Evolutionary conservation across 2,888 invertebrate genomes (phyloP), one percentile per base, ranked within the genome.

Genomic region (Ctena decussata): DNA sequence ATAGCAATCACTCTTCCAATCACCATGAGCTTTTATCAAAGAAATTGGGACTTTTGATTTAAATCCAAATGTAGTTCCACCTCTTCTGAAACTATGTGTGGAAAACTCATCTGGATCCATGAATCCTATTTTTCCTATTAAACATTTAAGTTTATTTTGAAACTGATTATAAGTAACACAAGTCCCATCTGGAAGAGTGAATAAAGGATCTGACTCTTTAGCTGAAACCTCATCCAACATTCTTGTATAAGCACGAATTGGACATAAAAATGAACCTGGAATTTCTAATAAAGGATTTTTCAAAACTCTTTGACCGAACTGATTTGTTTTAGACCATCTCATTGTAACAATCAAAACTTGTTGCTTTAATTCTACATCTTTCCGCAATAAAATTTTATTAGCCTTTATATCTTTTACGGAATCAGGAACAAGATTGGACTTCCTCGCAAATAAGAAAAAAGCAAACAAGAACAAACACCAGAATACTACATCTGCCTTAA

Each of bases 1-100:
- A 44, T 78, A 78, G n/a, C 39, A n/a, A n/a, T 78, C 70, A 57
- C 72, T 73, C 0, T 32, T 37, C 79, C 79, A 79, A 39, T 79
- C 73, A 32, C 79, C 79, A 21, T 79, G 79, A n/a, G 73, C 21
- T 24, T 73, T 71, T 49, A 79, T 79, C 1, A 79, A 37, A 24
- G 72, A 53, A 53, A 27, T 44, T 18, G 79, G 73, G 2, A 73
- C 78, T 27, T 39, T 44, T 0, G 70, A n/a, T 5, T 11, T 18
- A 49, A 70, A 78, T 12, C 53, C 53, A 27, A 60, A 73, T 6
- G 79, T 79, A 2, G 72, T 27, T 0, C 79, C 79, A 24, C 60
- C 79, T 27, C 79, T 46, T 18, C 79, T 53, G 57, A 79, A 73
- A 57, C 73, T 57, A 37, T 73, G 79, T 18, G 73, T 30, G 39